phyloP scores from a whole-genome alignment of 1,140 invertebrate genomes.

The Drosophila nikananu region DNA sequence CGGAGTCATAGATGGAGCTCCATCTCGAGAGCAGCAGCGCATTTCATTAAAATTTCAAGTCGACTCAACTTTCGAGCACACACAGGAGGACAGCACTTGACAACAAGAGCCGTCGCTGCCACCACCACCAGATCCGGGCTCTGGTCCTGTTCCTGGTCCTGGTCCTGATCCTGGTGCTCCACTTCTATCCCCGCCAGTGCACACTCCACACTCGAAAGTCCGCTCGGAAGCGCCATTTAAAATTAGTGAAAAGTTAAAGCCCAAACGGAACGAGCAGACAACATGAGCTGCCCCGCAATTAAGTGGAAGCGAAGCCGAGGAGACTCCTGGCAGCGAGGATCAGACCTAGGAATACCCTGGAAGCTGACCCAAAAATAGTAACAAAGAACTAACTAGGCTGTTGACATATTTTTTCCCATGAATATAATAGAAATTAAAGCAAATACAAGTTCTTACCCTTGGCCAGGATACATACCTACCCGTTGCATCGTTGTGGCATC shows the following conservation, averaged over 20 bases:
- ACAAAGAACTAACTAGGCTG: not conserved
- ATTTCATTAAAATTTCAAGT: slow-evolving; percentile 81
- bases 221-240: slow-evolving; percentile 67
- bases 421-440: not conserved
- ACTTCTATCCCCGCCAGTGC: slow-evolving; percentile 26
- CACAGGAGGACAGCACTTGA: slow-evolving; percentile 56
- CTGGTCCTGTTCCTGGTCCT: slow-evolving; percentile 1
- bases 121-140: not conserved
- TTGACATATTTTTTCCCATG: not conserved
- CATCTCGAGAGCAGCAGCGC: slow-evolving; percentile 48
- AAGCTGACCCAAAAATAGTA: too few relatives aligned
- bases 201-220: slow-evolving; percentile 4
- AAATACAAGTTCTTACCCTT: not conserved
- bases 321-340: too few relatives aligned
- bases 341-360: not conserved
- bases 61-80: slow-evolving; percentile 64
- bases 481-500: not conserved
- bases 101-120: slow-evolving; percentile 42
- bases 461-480: not conserved
- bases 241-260: slow-evolving; percentile 79
- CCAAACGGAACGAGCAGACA: slow-evolving; percentile 38
- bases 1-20: slow-evolving; percentile 26
- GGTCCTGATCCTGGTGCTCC: slow-evolving; percentile 16
- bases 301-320: slow-evolving; percentile 40
- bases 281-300: slow-evolving; percentile 71